Base-by-base conservation (phyloP, 2,113 vertebrate species). In the Xiphophorus hellerii region DNA sequence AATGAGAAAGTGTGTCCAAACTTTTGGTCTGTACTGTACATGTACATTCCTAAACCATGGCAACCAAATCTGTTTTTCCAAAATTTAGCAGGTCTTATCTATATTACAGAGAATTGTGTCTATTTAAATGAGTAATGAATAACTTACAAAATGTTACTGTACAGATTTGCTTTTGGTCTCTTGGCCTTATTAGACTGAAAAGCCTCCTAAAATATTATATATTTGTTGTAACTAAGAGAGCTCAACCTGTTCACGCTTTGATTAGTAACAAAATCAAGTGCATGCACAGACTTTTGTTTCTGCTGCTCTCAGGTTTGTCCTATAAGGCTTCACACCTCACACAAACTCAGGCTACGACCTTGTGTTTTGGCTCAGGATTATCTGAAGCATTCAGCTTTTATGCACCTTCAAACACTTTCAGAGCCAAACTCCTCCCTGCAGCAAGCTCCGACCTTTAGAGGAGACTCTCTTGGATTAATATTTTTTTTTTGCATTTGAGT, bases 361-460 rank as follows among this genome's bases (percentile, higher is more conserved):
- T 69, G 13, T 73, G 82, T 58, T 84, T 76, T 62, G 76, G 65
- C 62, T 4, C 20, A 20, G 15, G 27, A 31, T 63, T 20, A 71
- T 77, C 62, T 4, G 66, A 66, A 65, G 62, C 28, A 3, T 7
- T 63, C 44, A 20, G 44, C 44, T 20, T 48, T 48, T 48, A 48
- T 48, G 44, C 44, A 20, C 44, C 44, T 48, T 48, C 17, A 48
- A 48, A 48, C 14, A 48, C 44, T 20, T 48, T 58, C 5, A 58
- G 51, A 58, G 51, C 51, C 22, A 25, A n/a, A 58, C 51, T 54
- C 20, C 17, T 2, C 7, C 51, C 20, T 8, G 25, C 25, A 58
- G 51, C 51, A 58, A n/a, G 51, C 2, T 9, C 10, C 2, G 10
- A 25, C 22, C 61, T 17, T 62, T 15, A 62, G 22, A 62, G 61